A percentile compares a stretch with the other conserved stretches of the same genome.
Conservation (phyloP, 2,113 vertebrate genomes). For the Periophthalmodon schlosseri region DNA sequence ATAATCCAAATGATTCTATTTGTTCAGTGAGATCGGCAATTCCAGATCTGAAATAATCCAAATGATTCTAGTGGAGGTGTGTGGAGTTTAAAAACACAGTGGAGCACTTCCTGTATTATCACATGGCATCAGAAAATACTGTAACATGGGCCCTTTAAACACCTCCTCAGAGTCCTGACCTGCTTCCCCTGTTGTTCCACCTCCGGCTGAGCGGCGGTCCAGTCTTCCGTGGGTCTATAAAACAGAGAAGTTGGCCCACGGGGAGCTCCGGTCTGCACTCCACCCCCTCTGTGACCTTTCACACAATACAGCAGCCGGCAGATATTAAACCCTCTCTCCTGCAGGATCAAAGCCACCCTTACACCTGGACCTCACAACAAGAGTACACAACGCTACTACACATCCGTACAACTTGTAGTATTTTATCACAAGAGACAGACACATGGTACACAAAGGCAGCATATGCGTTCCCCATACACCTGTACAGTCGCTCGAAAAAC, state of each 20-base stretch:
- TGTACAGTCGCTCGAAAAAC: conserved; percentile 52
- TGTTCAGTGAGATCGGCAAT: too few relatives aligned
- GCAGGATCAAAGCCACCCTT: conserved; percentile 48
- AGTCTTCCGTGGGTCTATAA: conserved; percentile 53
- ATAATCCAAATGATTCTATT: too few relatives aligned
- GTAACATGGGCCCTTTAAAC: conserved; percentile 7
- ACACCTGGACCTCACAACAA: conserved; percentile 28
- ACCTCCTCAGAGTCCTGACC: conserved; percentile 34
- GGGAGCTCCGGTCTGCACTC: conserved; percentile 46
- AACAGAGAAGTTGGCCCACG: conserved; percentile 60
- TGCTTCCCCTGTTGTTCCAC: conserved; percentile 36
- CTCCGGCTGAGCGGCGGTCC: conserved; percentile 27
- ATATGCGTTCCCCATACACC: conserved; percentile 30
- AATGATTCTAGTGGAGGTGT: too few relatives aligned
- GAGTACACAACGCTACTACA: conserved; percentile 11
- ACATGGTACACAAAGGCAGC: conserved; percentile 15
- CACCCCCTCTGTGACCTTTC: conserved; percentile 79
- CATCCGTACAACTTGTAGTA: conserved; percentile 23
- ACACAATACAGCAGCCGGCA: conserved; percentile 53
- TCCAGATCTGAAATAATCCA: too few relatives aligned
- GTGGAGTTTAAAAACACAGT: too few relatives aligned
- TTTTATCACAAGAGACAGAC: conserved; percentile 4
- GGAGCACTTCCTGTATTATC: too few relatives aligned
- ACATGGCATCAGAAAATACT: too few relatives aligned
- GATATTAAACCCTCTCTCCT: conserved; percentile 65